Evolutionary conservation across 2,797 vertebrate species (phyloP), one percentile per base, ranked within the genome.

Genomic region (Rallus crepitans): DNA sequence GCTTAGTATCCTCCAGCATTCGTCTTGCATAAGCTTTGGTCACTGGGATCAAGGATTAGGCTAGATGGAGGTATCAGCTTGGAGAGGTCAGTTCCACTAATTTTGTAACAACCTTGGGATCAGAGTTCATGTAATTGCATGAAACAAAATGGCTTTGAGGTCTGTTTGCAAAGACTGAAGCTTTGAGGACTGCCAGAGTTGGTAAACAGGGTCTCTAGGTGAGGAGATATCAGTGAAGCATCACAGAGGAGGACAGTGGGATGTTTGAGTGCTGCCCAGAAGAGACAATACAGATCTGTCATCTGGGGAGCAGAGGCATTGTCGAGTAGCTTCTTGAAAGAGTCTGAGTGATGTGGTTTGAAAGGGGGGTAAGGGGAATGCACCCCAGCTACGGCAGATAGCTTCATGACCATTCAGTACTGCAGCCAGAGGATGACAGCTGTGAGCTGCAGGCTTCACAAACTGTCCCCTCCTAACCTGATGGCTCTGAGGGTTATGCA

Each of bases 381-480:
- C 17, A 68, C 45, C 33, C 12, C 33, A 66, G 19, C 40, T 37
- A 56, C 47, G 57, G 71, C 15, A 66, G 20, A 21, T 31, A 48
- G 35, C 25, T 86, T 56, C 42, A 73, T 11, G 21, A 39, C 15
- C 20, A 12, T 37, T 61, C 30, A 14, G 19, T 76, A 16, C 39
- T 55, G 66, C 15, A 59, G 37, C 37, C 37, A 37, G 37, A 37
- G 37, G 37, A 37, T 37, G 37, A 37, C 37, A 10, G 59, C 57
- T 71, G 28, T 25, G 57, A 59, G 39, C 45, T 48, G 50, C 33
- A 71, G n/a, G 48, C 8, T 28, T 31, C 28, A 4, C 39, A 47
- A 45, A 17, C n/a, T 0, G 0, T 0, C 50, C 23, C 17, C 11
- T 30, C 65, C 56, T 78, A 56, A 57, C 33, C 42, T 79, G 13